phyloP scores from a whole-genome alignment of 1,140 invertebrate genomes.

The Brachionus sp. region DNA sequence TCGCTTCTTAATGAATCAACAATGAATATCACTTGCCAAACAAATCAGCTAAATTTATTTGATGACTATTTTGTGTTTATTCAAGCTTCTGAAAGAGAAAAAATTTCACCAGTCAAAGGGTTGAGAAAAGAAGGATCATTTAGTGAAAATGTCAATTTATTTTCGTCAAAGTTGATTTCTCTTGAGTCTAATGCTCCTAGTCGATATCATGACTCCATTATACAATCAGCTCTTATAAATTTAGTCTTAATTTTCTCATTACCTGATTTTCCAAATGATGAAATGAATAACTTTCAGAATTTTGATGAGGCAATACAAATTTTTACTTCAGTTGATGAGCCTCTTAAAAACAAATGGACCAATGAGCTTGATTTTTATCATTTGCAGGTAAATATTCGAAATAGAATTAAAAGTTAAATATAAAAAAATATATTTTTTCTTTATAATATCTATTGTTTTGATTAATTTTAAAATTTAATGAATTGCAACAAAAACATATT shows the following conservation, averaged over 20 bases:
- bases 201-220: background rate
- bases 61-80: background rate
- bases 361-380: constrained; percentile 11
- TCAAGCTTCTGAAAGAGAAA: background rate
- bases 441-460: too few relatives aligned
- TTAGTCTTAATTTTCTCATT: background rate
- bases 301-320: background rate
- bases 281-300: constrained; percentile 11
- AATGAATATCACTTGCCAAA: background rate
- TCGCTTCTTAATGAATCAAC: background rate
- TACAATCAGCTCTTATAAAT: background rate
- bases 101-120: background rate
- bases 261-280: background rate
- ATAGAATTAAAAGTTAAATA: background rate
- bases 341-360: background rate
- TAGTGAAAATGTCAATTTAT: background rate
- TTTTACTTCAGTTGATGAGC: background rate
- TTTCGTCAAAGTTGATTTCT: background rate
- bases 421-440: too few relatives aligned
- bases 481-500: too few relatives aligned
- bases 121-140: background rate
- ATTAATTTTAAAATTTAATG: too few relatives aligned
- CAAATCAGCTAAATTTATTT: background rate
- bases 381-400: background rate
- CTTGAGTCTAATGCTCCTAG: background rate